Conservation (phyloP, 2,888 invertebrate genomes). For the Malacosoma neustria region DNA sequence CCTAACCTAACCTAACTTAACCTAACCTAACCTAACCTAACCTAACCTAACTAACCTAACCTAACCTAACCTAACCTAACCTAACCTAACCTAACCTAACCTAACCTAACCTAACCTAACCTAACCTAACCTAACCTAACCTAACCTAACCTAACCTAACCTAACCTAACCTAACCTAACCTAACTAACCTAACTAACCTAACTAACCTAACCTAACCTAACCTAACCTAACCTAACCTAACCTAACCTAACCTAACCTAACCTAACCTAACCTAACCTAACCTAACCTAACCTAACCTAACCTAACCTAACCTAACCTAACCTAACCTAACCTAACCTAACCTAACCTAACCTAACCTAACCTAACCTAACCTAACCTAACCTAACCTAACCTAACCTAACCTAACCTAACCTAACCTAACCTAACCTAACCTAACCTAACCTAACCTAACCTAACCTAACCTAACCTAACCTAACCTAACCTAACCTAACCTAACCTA, state of each 20-base stretch:
- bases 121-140: constrained; percentile 4
- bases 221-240: constrained; percentile 4
- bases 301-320: constrained; percentile 1
- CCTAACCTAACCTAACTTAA: constrained; percentile 4
- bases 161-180: constrained; percentile 4
- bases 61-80: constrained; percentile 4
- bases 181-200: constrained; percentile 4
- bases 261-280: constrained; percentile 7
- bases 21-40: constrained; percentile 4
- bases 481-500: not conserved
- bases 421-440: constrained; percentile 6
- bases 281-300: constrained; percentile 5
- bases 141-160: constrained; percentile 4
- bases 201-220: constrained; percentile 4
- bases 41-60: constrained; percentile 4
- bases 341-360: not conserved
- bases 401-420: constrained; percentile 8
- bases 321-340: constrained; percentile 2
- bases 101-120: constrained; percentile 4
- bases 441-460: constrained; percentile 6
- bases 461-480: constrained; percentile 10
- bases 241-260: constrained; percentile 2
- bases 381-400: constrained; percentile 14
- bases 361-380: constrained; percentile 10
- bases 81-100: constrained; percentile 4